These are phyloP conservation scores for Drosophila demipolita DNA, from an alignment of 2,888 invertebrate species.

Conservation along the genomic window DNA sequence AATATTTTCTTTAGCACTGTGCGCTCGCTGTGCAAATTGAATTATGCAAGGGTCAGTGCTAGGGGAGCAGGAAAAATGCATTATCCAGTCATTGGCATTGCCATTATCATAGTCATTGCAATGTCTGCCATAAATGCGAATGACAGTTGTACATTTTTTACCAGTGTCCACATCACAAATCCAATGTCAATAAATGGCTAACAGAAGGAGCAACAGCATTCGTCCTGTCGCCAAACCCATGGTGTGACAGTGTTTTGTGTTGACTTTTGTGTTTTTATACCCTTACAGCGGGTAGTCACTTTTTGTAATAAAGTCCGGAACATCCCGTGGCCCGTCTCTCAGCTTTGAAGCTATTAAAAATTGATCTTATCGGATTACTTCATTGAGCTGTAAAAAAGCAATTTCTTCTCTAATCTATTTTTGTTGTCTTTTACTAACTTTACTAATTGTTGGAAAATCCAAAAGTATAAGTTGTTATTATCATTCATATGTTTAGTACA, in stretches of 20 bases:
- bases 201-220: constrained; percentile 26
- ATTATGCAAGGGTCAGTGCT: constrained; percentile 54
- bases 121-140: constrained; percentile 56
- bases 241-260: constrained; percentile 22
- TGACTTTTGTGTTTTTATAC: constrained; percentile 61
- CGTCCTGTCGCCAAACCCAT: neutral
- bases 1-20: constrained; percentile 34
- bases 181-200: constrained; percentile 71
- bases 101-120: constrained; percentile 62
- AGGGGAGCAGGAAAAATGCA: constrained; percentile 30
- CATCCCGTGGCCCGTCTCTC: neutral
- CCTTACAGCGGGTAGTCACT: constrained; percentile 5
- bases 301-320: constrained; percentile 1
- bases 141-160: constrained; percentile 40
- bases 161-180: constrained; percentile 51
- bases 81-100: constrained; percentile 40
- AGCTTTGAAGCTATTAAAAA: neutral
- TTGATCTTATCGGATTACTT: neutral
- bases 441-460: neutral
- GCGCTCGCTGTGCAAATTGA: constrained; percentile 51
- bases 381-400: neutral
- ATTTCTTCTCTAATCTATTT: neutral
- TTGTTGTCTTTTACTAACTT: neutral
- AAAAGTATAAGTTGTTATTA: neutral
- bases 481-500: neutral